Evolutionary conservation across 2,113 vertebrate species (phyloP).

Genomic region (Promerops cafer): DNA sequence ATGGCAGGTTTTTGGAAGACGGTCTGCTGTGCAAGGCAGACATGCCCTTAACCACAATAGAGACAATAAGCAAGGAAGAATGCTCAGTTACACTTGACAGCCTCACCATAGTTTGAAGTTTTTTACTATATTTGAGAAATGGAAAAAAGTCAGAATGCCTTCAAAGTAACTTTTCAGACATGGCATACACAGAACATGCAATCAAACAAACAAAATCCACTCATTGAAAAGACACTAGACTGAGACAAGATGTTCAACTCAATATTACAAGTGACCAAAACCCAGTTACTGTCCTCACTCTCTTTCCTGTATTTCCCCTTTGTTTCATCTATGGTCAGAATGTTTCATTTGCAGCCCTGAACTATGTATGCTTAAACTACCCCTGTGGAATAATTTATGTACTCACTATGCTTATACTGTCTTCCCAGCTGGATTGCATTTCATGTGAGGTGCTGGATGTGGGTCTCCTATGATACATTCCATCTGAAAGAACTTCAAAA

Average conservation of each 20-base stretch:
- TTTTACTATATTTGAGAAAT: background rate
- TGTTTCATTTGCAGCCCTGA: background rate
- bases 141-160: background rate
- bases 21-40: background rate
- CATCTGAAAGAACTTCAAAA: background rate
- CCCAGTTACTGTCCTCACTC: background rate
- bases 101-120: background rate
- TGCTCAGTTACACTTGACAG: background rate
- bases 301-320: background rate
- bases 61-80: background rate
- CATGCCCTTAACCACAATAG: background rate
- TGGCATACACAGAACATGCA: background rate
- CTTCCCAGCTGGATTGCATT: background rate
- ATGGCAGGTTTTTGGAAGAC: background rate
- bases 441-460: background rate
- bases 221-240: background rate
- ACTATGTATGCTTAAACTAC: background rate
- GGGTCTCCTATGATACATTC: background rate
- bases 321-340: background rate
- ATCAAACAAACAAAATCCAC: background rate
- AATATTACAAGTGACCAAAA: background rate
- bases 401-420: background rate
- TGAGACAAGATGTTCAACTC: background rate
- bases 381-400: background rate
- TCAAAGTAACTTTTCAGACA: background rate